These are phyloP conservation scores for Poecilia gillii DNA, from an alignment of 2,797 vertebrate species.

Conservation along the genomic window DNA sequence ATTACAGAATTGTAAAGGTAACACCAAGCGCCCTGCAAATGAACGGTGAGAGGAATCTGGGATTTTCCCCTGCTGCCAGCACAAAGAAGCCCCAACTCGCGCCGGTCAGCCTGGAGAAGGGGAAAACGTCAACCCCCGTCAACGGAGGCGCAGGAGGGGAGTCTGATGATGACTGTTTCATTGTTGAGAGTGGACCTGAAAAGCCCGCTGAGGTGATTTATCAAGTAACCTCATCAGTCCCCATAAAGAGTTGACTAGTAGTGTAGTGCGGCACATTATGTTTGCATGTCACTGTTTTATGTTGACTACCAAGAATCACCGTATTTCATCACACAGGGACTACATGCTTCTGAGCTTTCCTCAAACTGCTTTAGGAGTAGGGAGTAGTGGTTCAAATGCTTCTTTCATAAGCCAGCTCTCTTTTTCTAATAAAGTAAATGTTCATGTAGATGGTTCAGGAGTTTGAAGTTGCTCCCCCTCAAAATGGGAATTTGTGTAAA, in stretches of 20 bases:
- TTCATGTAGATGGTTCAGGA: neutral
- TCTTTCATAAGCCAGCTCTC: conserved; percentile 19
- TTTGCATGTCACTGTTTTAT: conserved; percentile 43
- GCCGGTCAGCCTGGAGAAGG: conserved; percentile 38
- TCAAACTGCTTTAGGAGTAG: conserved; percentile 18
- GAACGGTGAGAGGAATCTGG: conserved; percentile 49
- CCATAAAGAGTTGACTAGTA: conserved; percentile 68
- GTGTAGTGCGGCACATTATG: conserved; percentile 1
- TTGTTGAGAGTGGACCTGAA: conserved; percentile 68
- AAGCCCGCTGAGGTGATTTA: conserved; percentile 76
- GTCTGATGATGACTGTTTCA: conserved; percentile 75
- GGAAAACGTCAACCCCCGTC: neutral
- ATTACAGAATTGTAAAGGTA: conserved; percentile 35
- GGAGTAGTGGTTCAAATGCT: conserved; percentile 15
- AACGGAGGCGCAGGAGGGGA: conserved; percentile 22
- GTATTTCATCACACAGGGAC: conserved; percentile 21
- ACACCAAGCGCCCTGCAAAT: conserved; percentile 30
- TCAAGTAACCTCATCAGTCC: conserved; percentile 74
- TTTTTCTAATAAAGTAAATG: conserved; percentile 25
- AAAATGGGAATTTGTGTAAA: conserved; percentile 20
- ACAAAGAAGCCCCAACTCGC: conserved; percentile 32
- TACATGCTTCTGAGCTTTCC: conserved; percentile 23
- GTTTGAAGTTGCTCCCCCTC: conserved; percentile 5
- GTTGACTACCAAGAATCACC: conserved; percentile 31
- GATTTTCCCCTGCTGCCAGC: conserved; percentile 24